A percentile compares a stretch with the other conserved stretches of the same genome.
Evolutionary conservation across 2,113 vertebrate genomes (phyloP).

Genomic region (Pampusana beccarii): DNA sequence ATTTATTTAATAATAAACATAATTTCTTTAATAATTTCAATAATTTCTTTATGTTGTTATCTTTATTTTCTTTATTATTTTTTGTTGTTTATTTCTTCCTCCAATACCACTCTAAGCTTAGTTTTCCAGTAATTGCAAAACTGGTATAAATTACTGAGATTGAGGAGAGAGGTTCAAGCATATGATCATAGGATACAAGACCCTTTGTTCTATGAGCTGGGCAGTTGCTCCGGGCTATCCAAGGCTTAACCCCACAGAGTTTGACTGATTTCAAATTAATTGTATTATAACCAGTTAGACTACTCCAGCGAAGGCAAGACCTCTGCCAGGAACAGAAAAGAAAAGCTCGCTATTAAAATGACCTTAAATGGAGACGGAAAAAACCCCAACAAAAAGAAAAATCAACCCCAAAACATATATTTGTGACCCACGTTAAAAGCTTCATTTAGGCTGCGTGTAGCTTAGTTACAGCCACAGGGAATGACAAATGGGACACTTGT

Average conservation of each 20-base stretch:
- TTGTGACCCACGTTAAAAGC: background rate
- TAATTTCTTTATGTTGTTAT: no score
- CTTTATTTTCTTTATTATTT: no score
- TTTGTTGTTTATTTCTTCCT: background rate
- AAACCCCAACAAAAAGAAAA: rapidly evolving
- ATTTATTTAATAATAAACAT: no score
- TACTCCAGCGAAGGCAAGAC: background rate
- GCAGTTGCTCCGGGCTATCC: background rate
- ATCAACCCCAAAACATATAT: background rate
- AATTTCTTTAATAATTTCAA: no score
- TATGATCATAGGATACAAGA: conserved; percentile 11
- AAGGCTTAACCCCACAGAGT: background rate
- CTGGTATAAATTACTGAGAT: background rate
- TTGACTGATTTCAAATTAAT: background rate
- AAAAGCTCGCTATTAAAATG: background rate
- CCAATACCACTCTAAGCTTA: background rate
- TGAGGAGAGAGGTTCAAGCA: background rate
- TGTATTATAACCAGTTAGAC: background rate
- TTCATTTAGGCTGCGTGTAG: background rate
- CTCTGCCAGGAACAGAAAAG: background rate
- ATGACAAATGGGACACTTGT: background rate
- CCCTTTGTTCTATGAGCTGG: background rate
- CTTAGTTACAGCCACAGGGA: background rate
- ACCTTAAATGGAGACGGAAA: background rate
- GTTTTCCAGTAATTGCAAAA: conserved; percentile 6